These are phyloP conservation scores for Typhlomys cinereus DNA, from an alignment of 2,113 vertebrate genomes.

Conservation along the genomic window DNA sequence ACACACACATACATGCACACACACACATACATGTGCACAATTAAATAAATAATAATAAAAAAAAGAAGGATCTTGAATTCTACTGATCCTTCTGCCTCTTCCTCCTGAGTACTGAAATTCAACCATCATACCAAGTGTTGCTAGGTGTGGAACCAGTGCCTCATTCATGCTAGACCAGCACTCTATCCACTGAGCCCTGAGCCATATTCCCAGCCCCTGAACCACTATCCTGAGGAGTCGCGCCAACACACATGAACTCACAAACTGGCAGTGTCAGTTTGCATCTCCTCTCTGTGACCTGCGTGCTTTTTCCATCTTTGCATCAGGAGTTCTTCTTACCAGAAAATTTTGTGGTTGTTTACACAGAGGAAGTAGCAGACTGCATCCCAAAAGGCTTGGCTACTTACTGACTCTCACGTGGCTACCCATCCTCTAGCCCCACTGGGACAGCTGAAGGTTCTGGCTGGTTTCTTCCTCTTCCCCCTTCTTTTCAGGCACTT, in stretches of 20 bases:
- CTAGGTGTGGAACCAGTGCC: not conserved
- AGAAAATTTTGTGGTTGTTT: not conserved
- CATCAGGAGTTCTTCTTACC: not conserved
- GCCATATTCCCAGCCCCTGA: not conserved
- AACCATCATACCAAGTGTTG: not conserved
- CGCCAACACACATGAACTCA: accelerated
- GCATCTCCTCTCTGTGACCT: not conserved
- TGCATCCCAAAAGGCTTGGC: not conserved
- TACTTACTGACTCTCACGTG: not conserved
- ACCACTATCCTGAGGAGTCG: not conserved
- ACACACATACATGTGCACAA: too few species aligned
- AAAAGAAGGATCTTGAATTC: too few species aligned
- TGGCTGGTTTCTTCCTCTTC: not conserved
- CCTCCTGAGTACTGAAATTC: not conserved
- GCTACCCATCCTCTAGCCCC: not conserved
- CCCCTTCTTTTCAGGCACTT: not conserved
- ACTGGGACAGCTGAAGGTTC: not conserved
- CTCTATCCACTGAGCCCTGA: not conserved
- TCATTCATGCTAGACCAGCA: not conserved
- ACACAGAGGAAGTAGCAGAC: not conserved
- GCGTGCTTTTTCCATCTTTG: not conserved
- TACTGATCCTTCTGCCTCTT: not conserved
- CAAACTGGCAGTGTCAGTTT: not conserved
- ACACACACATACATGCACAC: too few species aligned
- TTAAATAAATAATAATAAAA: too few species aligned